A percentile compares a stretch with the other conserved stretches of the same genome.
phyloP scores from a whole-genome alignment of 2,113 vertebrate species.

The Andinoacara biseriatus region DNA sequence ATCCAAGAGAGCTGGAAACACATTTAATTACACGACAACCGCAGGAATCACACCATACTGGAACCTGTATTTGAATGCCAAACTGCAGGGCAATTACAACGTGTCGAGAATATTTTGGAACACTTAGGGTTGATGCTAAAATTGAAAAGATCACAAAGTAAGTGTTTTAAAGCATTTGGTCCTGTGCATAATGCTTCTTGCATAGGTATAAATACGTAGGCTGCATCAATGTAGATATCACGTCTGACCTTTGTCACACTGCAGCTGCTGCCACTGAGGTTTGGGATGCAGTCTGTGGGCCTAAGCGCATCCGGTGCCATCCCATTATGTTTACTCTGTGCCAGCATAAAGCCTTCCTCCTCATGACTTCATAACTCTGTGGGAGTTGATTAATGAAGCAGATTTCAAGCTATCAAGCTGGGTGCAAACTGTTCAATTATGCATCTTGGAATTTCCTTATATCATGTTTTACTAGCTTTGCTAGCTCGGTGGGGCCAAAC shows the following conservation, averaged over 20 bases:
- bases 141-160: background rate
- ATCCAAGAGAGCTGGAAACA: constrained; percentile 41
- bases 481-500: constrained; percentile 25
- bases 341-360: constrained; percentile 61
- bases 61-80: background rate
- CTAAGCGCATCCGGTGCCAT: constrained; percentile 33
- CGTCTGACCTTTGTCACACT: constrained; percentile 14
- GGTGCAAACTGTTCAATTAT: constrained; percentile 80
- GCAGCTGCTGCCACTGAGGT: constrained; percentile 12
- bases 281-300: constrained; percentile 1
- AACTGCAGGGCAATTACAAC: background rate
- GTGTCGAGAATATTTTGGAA: background rate
- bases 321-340: constrained; percentile 52
- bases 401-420: constrained; percentile 74
- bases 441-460: constrained; percentile 75
- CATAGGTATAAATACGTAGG: background rate
- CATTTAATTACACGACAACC: constrained; percentile 23
- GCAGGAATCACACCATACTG: background rate
- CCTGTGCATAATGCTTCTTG: background rate
- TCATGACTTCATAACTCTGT: constrained; percentile 62
- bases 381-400: constrained; percentile 77
- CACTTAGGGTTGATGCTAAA: background rate
- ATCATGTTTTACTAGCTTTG: constrained; percentile 71
- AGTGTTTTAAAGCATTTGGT: background rate
- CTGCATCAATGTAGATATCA: background rate